A percentile compares a stretch with the other conserved stretches of the same genome.
phyloP scores from a whole-genome alignment of 2,888 invertebrate genomes.

The Yponomeuta sedellus region DNA sequence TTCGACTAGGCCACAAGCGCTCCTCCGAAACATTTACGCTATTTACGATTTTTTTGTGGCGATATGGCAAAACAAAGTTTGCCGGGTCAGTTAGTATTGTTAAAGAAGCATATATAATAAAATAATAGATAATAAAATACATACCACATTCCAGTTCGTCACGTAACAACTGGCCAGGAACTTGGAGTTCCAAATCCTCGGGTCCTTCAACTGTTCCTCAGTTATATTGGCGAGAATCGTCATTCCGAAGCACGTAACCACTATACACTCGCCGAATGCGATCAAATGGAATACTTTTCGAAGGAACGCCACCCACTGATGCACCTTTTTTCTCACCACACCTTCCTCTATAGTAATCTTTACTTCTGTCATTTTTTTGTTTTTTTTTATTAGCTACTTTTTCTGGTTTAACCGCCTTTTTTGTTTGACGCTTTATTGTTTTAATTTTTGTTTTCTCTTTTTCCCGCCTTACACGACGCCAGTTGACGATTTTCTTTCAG shows the following conservation, averaged over 20 bases:
- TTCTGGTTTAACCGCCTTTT: neutral
- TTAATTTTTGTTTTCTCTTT: too few species aligned
- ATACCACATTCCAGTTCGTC: conserved; percentile 33
- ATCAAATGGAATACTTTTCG: conserved; percentile 3
- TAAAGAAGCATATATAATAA: too few species aligned
- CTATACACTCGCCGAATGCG: conserved; percentile 13
- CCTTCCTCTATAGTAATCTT: neutral
- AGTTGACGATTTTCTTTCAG: too few species aligned
- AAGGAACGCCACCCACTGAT: neutral
- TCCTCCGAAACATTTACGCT: too few species aligned
- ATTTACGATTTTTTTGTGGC: too few species aligned
- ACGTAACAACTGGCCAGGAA: conserved; percentile 32
- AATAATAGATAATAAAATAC: conserved; percentile 16
- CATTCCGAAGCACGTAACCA: conserved; percentile 18
- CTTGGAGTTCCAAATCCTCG: conserved; percentile 28
- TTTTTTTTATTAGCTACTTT: too few species aligned
- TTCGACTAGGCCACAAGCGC: too few species aligned
- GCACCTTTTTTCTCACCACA: neutral
- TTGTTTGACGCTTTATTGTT: too few species aligned
- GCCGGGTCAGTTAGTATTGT: too few species aligned
- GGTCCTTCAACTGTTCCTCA: conserved; percentile 26
- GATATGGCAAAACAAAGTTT: too few species aligned
- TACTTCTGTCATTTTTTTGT: neutral
- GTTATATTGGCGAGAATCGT: conserved; percentile 25
- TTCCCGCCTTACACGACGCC: too few species aligned